Percentiles rank a stretch among this genome's conserved stretches.
These are phyloP conservation scores for Gonatopus flavifemur DNA, from an alignment of 1,140 invertebrate species.

Conservation along the genomic window DNA sequence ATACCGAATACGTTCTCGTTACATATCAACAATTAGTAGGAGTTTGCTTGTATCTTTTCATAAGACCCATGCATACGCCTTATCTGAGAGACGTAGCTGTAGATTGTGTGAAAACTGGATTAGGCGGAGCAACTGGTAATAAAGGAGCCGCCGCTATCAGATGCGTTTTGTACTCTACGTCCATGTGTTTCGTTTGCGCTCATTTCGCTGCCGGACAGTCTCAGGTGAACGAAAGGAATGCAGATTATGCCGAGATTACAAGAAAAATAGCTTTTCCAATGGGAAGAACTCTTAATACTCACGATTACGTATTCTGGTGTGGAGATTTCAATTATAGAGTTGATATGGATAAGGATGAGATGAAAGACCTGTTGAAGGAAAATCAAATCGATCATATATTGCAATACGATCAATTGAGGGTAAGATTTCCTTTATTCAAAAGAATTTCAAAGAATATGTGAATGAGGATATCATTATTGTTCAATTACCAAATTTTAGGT, in stretches of 20 bases:
- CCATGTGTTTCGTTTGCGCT: conserved; percentile 96
- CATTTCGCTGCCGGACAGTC: conserved; percentile 99
- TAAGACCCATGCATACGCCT: conserved; percentile 82
- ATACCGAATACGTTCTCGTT: conserved; percentile 87
- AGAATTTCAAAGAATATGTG: neutral
- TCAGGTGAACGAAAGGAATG: conserved; percentile 93
- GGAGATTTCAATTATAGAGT: conserved; percentile 99
- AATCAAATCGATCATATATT: conserved; percentile 80
- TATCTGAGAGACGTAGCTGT: conserved; percentile 89
- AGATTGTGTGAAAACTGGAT: conserved; percentile 95
- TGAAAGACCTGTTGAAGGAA: conserved; percentile 80
- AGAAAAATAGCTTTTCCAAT: conserved; percentile 92
- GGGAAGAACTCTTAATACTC: conserved; percentile 87
- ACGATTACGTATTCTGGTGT: conserved; percentile 99
- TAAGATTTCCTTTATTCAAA: conserved; percentile 30
- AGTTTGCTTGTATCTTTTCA: conserved; percentile 95
- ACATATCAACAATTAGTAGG: conserved; percentile 97
- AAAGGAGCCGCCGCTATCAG: conserved; percentile 97
- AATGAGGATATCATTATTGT: neutral
- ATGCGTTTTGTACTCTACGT: conserved; percentile 88
- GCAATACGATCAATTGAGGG: conserved; percentile 85
- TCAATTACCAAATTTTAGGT: conserved; percentile 47
- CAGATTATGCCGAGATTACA: conserved; percentile 94
- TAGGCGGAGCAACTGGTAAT: conserved; percentile 93
- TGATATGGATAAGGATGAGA: conserved; percentile 93